phyloP scores from a whole-genome alignment of 2,797 vertebrate species.

The Catharus ustulatus region DNA sequence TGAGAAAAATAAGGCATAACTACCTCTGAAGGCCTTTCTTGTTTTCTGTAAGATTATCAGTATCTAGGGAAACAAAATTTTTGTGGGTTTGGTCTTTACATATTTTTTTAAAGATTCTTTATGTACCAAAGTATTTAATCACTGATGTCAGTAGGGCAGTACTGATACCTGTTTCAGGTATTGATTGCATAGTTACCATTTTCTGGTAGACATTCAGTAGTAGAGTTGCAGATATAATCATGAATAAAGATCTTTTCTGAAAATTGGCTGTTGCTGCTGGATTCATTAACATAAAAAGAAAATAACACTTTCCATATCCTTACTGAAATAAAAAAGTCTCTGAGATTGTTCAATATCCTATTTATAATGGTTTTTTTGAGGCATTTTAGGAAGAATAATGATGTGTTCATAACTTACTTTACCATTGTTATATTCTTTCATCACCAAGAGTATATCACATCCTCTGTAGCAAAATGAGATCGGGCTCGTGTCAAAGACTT shows the following conservation, averaged over 20 bases:
- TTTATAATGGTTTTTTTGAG: background rate
- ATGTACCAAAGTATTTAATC: conserved; percentile 72
- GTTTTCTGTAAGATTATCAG: background rate
- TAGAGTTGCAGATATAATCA: background rate
- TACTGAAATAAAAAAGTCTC: background rate
- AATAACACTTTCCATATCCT: background rate
- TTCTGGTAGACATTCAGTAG: conserved; percentile 8
- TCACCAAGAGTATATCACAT: background rate
- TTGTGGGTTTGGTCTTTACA: accelerated
- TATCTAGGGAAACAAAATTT: background rate
- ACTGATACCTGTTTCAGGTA: conserved; percentile 73
- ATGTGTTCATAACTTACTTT: background rate
- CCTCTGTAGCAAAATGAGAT: background rate
- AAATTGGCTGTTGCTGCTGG: background rate
- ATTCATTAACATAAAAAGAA: background rate
- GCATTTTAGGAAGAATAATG: background rate
- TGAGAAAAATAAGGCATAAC: conserved; percentile 41
- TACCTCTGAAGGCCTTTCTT: conserved; percentile 6
- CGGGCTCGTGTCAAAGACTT: background rate
- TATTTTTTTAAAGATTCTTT: conserved; percentile 34
- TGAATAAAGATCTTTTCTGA: background rate
- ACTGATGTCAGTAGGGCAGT: conserved; percentile 66
- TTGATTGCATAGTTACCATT: conserved; percentile 30
- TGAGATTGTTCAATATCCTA: background rate
- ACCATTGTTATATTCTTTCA: background rate